Evolutionary conservation across 2,888 invertebrate genomes (phyloP).

Genomic region (Sphecodes monilicornis): DNA sequence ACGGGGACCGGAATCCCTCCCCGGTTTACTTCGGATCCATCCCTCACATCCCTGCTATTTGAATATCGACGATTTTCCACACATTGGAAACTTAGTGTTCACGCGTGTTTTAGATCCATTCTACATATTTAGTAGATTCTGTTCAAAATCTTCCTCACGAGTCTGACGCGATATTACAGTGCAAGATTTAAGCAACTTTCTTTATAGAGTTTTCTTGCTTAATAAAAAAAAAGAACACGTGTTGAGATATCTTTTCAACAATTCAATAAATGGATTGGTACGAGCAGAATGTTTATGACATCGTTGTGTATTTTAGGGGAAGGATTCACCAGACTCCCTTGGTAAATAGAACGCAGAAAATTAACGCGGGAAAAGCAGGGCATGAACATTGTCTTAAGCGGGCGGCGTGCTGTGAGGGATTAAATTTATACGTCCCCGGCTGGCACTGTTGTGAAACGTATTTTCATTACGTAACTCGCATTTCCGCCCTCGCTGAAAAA

Average conservation of each 20-base stretch:
- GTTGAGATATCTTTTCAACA: background rate
- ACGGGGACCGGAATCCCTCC: too few relatives aligned
- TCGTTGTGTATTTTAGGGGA: background rate
- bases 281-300: background rate
- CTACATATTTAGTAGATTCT: too few relatives aligned
- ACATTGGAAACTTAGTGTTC: too few relatives aligned
- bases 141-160: too few relatives aligned
- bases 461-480: constrained; percentile 49
- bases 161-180: too few relatives aligned
- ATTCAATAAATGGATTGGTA: background rate
- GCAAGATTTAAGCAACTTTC: too few relatives aligned
- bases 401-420: constrained; percentile 21
- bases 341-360: constrained; percentile 30
- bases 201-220: too few relatives aligned
- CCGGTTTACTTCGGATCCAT: too few relatives aligned
- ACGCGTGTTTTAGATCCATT: too few relatives aligned
- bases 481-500: constrained; percentile 37
- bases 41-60: too few relatives aligned
- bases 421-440: constrained; percentile 42
- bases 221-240: background rate
- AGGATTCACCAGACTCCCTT: background rate
- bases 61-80: too few relatives aligned
- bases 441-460: constrained; percentile 47
- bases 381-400: constrained; percentile 43
- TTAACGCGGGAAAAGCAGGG: constrained; percentile 22